Conservation (phyloP, 2,888 invertebrate species). For the Salpingus planirostris region DNA sequence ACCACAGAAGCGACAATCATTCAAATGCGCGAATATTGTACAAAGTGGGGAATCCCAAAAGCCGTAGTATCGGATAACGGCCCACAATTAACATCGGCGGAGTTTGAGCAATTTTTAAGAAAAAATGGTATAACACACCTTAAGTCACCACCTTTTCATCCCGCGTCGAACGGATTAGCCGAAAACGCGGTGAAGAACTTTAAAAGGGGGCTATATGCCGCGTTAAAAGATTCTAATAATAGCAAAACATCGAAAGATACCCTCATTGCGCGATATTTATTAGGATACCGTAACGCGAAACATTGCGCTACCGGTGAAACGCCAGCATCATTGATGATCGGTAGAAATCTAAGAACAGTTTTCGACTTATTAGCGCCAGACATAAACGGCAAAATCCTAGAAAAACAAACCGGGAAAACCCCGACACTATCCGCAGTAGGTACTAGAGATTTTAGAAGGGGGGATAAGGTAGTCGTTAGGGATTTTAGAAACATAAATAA, state of each 20-base stretch:
- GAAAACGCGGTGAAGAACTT: constrained; percentile 16
- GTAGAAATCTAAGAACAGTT: too few species aligned
- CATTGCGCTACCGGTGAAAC: constrained; percentile 8
- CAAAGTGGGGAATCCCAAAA: constrained; percentile 16
- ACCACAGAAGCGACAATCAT: constrained; percentile 12
- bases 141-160: constrained; percentile 19
- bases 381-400: too few species aligned
- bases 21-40: constrained; percentile 12
- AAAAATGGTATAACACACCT: constrained; percentile 20
- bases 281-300: constrained; percentile 8
- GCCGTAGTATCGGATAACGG: constrained; percentile 18
- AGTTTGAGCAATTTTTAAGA: constrained; percentile 18
- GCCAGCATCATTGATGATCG: constrained; percentile 8
- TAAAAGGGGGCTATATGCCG: constrained; percentile 8
- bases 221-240: constrained; percentile 1
- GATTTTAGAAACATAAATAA: too few species aligned
- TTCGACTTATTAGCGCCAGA: too few species aligned
- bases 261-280: constrained; percentile 6
- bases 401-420: too few species aligned
- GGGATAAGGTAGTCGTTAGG: too few species aligned
- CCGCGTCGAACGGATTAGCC: constrained; percentile 21
- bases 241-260: constrained; percentile 3
- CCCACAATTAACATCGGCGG: constrained; percentile 13
- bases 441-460: too few species aligned
- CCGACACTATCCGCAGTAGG: too few species aligned